A percentile compares a stretch with the other conserved stretches of the same genome.
Evolutionary conservation across 2,797 vertebrate species (phyloP).

Genomic region (Ctenopoma kingsleyae): DNA sequence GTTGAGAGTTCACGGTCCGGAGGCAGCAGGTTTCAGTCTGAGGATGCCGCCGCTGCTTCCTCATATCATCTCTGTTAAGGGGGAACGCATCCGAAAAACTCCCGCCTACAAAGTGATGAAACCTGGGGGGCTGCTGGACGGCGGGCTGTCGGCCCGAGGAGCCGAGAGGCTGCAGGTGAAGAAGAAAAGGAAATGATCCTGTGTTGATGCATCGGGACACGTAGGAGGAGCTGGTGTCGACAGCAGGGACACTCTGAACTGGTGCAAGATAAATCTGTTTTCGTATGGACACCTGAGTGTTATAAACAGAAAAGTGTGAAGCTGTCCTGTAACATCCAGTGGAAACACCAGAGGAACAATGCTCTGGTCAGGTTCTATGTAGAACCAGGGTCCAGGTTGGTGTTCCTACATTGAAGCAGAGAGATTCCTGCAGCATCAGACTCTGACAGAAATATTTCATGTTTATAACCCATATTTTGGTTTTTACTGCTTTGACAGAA

Average conservation of each 20-base stretch:
- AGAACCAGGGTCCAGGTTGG: not conserved
- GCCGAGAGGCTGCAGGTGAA: slow-evolving; percentile 16
- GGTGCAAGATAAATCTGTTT: no score
- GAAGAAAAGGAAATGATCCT: slow-evolving; percentile 41
- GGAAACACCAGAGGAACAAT: no score
- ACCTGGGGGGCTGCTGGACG: slow-evolving; percentile 69
- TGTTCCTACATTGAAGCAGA: not conserved
- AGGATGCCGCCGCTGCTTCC: slow-evolving; percentile 89
- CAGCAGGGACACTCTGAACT: no score
- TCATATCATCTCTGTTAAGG: slow-evolving; percentile 85
- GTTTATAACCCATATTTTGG: not conserved
- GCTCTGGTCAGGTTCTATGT: not conserved
- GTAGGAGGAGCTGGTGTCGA: not conserved
- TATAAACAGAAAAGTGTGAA: no score
- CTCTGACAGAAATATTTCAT: no score
- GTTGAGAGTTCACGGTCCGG: slow-evolving; percentile 86
- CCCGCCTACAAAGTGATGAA: slow-evolving; percentile 85
- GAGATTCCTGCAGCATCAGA: no score
- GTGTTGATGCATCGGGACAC: not conserved
- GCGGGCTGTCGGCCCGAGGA: slow-evolving; percentile 60
- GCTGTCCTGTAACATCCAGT: no score
- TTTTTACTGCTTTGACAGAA: not conserved
- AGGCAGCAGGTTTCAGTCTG: slow-evolving; percentile 72
- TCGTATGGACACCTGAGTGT: no score
- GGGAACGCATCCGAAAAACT: slow-evolving; percentile 83